Evolutionary conservation across 2,797 vertebrate species (phyloP).

Genomic region (Amblyraja radiata): DNA sequence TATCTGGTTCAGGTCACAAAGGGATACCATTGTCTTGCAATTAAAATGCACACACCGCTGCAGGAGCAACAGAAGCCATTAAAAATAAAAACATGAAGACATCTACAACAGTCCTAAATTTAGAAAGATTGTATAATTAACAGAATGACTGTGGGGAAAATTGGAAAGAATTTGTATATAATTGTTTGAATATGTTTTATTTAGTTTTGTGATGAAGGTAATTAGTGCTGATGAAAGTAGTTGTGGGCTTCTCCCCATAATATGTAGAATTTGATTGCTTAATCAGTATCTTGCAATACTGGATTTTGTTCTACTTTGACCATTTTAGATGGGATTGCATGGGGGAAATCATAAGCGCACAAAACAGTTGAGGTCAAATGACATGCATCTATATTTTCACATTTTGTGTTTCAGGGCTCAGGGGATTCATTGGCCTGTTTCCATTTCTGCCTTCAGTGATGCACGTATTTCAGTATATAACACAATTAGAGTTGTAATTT

Average conservation of each 20-base stretch:
- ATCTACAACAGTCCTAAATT: background rate
- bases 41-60: background rate
- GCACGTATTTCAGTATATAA: constrained; percentile 27
- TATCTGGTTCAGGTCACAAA: background rate
- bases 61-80: no score
- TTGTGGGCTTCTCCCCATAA: background rate
- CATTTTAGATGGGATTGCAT: background rate
- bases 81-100: background rate
- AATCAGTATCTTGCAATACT: background rate
- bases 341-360: background rate
- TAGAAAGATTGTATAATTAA: background rate
- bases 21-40: background rate
- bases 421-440: constrained; percentile 23
- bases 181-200: background rate
- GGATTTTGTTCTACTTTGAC: background rate
- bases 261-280: background rate
- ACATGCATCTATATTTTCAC: constrained; percentile 26
- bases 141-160: background rate
- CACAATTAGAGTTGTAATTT: constrained; percentile 36
- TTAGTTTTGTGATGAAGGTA: background rate
- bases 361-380: constrained; percentile 24
- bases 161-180: background rate
- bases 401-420: constrained; percentile 16
- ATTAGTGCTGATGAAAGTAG: background rate
- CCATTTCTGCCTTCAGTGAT: constrained; percentile 34